Conservation (phyloP, 2,888 invertebrate species). For the Margaritifera margaritifera region DNA sequence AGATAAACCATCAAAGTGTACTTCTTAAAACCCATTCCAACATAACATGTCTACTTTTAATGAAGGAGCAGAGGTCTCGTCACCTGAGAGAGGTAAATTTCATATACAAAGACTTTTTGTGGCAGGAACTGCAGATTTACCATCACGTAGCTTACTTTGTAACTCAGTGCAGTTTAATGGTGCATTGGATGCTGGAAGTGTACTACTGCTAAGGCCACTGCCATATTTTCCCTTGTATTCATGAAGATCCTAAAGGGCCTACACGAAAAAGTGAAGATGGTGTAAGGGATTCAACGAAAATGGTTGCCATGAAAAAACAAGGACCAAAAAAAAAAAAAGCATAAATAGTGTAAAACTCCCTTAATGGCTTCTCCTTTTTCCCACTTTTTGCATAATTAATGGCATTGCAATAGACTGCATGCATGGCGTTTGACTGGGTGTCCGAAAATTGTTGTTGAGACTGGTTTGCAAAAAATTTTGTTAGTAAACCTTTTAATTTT, state of each 20-base stretch:
- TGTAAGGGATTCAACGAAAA: neutral
- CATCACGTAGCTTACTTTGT: slow-evolving; percentile 13
- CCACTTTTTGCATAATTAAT: slow-evolving; percentile 8
- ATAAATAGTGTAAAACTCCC: too few relatives aligned
- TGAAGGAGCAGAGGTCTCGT: slow-evolving; percentile 1
- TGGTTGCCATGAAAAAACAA: slow-evolving; percentile 9
- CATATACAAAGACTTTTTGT: slow-evolving; percentile 8
- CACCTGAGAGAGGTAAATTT: slow-evolving; percentile 7
- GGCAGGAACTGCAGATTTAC: slow-evolving; percentile 13
- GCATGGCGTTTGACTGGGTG: slow-evolving; percentile 19
- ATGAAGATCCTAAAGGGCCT: slow-evolving; percentile 7
- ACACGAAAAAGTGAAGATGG: slow-evolving; percentile 1
- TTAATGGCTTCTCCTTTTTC: slow-evolving; percentile 11
- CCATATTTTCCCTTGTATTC: slow-evolving; percentile 10
- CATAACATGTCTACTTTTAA: neutral
- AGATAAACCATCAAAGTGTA: neutral
- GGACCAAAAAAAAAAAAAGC: too few relatives aligned
- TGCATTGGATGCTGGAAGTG: slow-evolving; percentile 16
- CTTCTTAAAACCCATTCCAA: slow-evolving; percentile 10
- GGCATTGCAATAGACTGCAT: slow-evolving; percentile 21
- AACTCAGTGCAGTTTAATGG: slow-evolving; percentile 23
- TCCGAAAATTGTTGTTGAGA: slow-evolving; percentile 9
- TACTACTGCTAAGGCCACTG: slow-evolving; percentile 6
- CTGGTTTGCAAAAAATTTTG: slow-evolving; percentile 12
- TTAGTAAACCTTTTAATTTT: neutral